Base-by-base conservation (phyloP, 1,140 invertebrate genomes). In the Tetramorium alpestre region DNA sequence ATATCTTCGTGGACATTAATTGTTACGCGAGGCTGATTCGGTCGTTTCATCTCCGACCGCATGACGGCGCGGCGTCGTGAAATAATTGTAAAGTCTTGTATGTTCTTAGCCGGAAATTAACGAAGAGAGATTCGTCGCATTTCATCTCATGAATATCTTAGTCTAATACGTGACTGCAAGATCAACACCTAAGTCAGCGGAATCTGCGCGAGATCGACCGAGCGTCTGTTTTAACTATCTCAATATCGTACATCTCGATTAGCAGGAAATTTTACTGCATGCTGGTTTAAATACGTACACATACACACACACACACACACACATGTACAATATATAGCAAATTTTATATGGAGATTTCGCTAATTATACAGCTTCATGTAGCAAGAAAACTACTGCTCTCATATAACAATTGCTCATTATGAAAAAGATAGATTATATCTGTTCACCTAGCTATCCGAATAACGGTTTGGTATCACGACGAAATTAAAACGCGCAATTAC, bases 1-100 rank as follows among this genome's bases (percentile, higher is more conserved):
- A 60, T 47, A 73, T 75, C 41, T 82, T 82, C n/a, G 41, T 33
- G 0, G 2, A 25, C 41, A 22, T 64, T 56, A 54, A 80, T 16
- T 38, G 41, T 51, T 65, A 60, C 25, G 25, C 18, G 33, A 81
- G 44, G 33, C 4, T n/a, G 18, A 10, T 25, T 44, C 13, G 8
- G 2, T 51, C 67, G 25, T 82, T 82, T 60, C 80, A 75, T 73
- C 67, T 22, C 80, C 28, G 18, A 25, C 54, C 38, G 28, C n/a
- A 16, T 44, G 11, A 38, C 56, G 41, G n/a, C 28, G n/a, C 56
- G 41, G n/a, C 28, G n/a, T 84, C 69, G 22, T 84, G 41, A 84
- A 84, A 84, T 75, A 84, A 84, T 75, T 41, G 69, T 75, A 2
- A 75, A 75, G 69, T 41, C 54, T 60, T 41, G 41, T 41, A 18